A percentile compares a stretch with the other conserved stretches of the same genome.
Evolutionary conservation across 2,113 vertebrate species (phyloP).

Genomic region (Alexandromys fortis): DNA sequence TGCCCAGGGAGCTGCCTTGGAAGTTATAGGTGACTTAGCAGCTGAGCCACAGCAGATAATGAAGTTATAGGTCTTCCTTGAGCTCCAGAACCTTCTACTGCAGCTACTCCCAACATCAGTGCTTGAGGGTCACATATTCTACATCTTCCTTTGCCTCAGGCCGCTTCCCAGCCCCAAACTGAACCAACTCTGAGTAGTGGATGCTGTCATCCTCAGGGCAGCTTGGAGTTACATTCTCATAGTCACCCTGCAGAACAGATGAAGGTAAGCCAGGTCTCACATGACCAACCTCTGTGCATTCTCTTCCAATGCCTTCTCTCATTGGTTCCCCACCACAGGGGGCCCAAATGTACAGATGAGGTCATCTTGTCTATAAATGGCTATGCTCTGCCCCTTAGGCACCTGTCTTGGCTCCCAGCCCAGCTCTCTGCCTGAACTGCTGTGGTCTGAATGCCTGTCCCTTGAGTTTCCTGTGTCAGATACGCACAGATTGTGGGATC

Average conservation of each 20-base stretch:
- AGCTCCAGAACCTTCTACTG: accelerated
- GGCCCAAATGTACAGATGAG: neutral
- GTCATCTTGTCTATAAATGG: too few relatives aligned
- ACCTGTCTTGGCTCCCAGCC: neutral
- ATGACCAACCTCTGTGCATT: neutral
- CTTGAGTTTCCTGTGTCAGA: neutral
- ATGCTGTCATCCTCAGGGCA: conserved; percentile 57
- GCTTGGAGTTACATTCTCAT: conserved; percentile 66
- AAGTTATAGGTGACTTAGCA: neutral
- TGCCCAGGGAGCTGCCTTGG: conserved; percentile 46
- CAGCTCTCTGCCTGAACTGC: too few relatives aligned
- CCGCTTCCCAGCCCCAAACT: conserved; percentile 36
- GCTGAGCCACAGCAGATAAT: conserved; percentile 82
- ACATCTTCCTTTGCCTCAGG: conserved; percentile 27
- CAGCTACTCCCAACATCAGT: neutral
- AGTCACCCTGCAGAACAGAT: conserved; percentile 52
- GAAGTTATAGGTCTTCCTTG: accelerated
- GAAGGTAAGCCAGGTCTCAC: neutral
- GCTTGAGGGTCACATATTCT: conserved; percentile 73
- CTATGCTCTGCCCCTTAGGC: neutral
- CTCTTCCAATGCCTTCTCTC: neutral
- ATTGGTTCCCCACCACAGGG: neutral
- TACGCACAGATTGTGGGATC: neutral
- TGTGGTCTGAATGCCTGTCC: neutral
- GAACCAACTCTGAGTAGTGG: conserved; percentile 79